phyloP scores from a whole-genome alignment of 2,888 invertebrate genomes.

The Acleris literana region DNA sequence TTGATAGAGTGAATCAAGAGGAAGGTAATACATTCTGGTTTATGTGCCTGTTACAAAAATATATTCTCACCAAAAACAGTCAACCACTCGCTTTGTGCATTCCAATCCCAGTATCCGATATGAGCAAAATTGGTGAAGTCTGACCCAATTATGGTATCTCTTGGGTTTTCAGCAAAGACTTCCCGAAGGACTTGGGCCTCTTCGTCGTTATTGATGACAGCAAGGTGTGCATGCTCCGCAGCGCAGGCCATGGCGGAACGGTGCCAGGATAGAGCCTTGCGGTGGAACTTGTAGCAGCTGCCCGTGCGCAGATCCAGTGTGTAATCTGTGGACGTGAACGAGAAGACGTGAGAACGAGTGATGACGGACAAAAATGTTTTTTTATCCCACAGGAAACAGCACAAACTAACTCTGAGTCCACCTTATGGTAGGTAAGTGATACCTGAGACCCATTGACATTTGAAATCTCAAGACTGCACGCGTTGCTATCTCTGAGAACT shows the following conservation, averaged over 20 bases:
- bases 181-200: constrained; percentile 24
- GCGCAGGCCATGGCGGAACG: constrained; percentile 17
- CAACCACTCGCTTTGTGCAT: constrained; percentile 8
- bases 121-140: neutral
- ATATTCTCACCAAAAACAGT: constrained; percentile 17
- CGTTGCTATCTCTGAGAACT: too few species aligned
- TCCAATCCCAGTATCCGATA: constrained; percentile 28
- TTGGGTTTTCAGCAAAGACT: constrained; percentile 16
- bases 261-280: constrained; percentile 7
- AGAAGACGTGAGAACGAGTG: too few species aligned
- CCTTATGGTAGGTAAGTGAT: too few species aligned
- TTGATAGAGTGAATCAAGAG: too few species aligned
- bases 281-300: constrained; percentile 36
- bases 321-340: constrained; percentile 18
- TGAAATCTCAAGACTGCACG: too few species aligned
- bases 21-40: too few species aligned
- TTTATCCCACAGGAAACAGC: too few species aligned
- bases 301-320: constrained; percentile 11
- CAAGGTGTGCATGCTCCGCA: constrained; percentile 26
- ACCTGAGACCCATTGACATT: too few species aligned
- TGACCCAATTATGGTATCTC: neutral
- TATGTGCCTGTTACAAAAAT: too few species aligned
- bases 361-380: too few species aligned
- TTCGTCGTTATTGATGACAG: constrained; percentile 26
- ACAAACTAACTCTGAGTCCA: too few species aligned